These are phyloP conservation scores for Trissoscelio sp. DNA, from an alignment of 2,888 invertebrate species.

Conservation along the genomic window DNA sequence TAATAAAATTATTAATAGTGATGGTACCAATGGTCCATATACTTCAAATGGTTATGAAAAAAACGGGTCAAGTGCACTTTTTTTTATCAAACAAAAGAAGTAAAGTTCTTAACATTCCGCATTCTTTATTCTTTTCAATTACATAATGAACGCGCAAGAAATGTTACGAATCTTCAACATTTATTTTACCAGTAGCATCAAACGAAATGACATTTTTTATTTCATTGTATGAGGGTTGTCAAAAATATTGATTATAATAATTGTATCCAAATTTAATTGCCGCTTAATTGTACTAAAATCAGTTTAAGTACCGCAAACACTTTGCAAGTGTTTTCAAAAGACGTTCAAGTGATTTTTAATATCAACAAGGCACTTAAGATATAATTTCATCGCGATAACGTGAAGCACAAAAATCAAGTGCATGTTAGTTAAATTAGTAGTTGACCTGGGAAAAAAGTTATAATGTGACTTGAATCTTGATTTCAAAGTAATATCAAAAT, in stretches of 20 bases:
- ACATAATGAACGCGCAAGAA: neutral
- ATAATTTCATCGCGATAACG: too few relatives aligned
- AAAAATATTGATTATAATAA: too few relatives aligned
- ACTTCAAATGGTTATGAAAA: neutral
- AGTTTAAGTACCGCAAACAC: neutral
- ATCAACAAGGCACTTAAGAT: neutral
- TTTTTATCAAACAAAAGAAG: slow-evolving; percentile 4
- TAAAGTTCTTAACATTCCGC: slow-evolving; percentile 6
- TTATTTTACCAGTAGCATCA: neutral
- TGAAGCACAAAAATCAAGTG: too few relatives aligned
- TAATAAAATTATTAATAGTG: neutral
- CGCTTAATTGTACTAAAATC: neutral
- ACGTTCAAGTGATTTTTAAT: neutral
- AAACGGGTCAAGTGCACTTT: slow-evolving; percentile 20
- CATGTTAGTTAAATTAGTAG: too few relatives aligned
- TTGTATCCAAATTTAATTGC: too few relatives aligned
- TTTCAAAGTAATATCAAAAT: too few relatives aligned
- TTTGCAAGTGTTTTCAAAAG: neutral
- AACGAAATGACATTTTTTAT: neutral
- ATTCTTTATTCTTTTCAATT: neutral
- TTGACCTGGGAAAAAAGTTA: neutral
- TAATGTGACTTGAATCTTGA: too few relatives aligned
- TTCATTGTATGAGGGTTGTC: too few relatives aligned
- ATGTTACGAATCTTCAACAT: neutral
- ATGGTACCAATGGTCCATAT: neutral